These are phyloP conservation scores for Diphyllodes magnificus DNA, from an alignment of 2,113 vertebrate species.

Conservation along the genomic window DNA sequence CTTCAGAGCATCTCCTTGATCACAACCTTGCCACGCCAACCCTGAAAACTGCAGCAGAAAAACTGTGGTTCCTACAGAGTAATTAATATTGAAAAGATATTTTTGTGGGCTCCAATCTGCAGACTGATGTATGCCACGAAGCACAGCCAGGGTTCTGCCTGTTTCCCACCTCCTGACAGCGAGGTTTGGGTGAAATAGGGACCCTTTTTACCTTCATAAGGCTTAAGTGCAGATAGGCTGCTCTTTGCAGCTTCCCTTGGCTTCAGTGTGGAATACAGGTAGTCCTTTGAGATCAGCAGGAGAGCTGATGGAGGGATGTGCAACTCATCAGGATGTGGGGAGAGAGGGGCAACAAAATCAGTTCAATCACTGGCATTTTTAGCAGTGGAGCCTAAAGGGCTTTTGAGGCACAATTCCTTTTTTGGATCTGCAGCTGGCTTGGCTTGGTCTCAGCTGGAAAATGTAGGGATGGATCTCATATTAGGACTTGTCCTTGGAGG, in stretches of 20 bases:
- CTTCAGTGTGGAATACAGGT: neutral
- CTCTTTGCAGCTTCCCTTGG: neutral
- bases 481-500: neutral
- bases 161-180: neutral
- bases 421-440: constrained; percentile 20
- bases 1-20: neutral
- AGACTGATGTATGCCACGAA: neutral
- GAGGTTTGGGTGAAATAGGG: neutral
- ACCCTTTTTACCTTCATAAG: neutral
- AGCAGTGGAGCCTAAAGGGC: neutral
- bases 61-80: neutral
- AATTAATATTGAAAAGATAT: neutral
- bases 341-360: neutral
- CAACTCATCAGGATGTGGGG: neutral
- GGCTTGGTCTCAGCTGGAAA: neutral
- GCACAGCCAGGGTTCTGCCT: neutral
- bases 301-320: neutral
- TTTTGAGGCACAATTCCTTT: constrained; percentile 2
- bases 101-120: neutral
- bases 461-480: neutral
- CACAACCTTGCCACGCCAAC: neutral
- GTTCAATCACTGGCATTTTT: neutral
- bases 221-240: neutral
- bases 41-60: neutral
- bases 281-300: neutral